Conservation (phyloP, 92 coral and sea anemone species). For the Parazoanthus darwini region DNA sequence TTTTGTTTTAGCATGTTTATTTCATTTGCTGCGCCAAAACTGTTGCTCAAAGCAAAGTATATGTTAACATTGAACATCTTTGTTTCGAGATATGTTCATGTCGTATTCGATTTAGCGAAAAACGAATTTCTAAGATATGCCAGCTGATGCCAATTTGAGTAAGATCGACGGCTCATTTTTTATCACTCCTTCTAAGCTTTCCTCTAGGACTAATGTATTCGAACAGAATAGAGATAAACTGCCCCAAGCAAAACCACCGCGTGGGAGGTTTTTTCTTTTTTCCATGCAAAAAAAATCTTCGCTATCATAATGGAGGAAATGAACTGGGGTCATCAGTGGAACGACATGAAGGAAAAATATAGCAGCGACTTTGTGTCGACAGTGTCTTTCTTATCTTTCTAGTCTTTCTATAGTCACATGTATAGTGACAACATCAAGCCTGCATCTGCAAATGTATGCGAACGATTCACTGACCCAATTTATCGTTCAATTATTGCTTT, state of each 20-base stretch:
- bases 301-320: background rate
- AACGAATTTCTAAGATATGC: background rate
- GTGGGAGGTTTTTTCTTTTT: background rate
- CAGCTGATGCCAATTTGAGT: too few species aligned
- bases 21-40: background rate
- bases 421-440: background rate
- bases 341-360: background rate
- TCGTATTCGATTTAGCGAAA: background rate
- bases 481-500: background rate
- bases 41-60: background rate
- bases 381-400: background rate
- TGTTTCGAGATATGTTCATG: background rate
- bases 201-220: background rate
- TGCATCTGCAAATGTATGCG: background rate
- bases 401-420: background rate
- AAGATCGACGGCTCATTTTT: too few species aligned
- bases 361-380: background rate
- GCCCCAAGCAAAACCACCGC: background rate
- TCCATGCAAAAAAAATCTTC: background rate
- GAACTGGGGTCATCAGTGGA: background rate
- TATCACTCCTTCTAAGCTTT: too few species aligned
- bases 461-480: background rate
- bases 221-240: background rate
- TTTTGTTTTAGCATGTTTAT: background rate
- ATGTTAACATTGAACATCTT: background rate